A percentile compares a stretch with the other conserved stretches of the same genome.
These are phyloP conservation scores for Corythornis vintsioides DNA, from an alignment of 2,113 vertebrate species.

Conservation along the genomic window DNA sequence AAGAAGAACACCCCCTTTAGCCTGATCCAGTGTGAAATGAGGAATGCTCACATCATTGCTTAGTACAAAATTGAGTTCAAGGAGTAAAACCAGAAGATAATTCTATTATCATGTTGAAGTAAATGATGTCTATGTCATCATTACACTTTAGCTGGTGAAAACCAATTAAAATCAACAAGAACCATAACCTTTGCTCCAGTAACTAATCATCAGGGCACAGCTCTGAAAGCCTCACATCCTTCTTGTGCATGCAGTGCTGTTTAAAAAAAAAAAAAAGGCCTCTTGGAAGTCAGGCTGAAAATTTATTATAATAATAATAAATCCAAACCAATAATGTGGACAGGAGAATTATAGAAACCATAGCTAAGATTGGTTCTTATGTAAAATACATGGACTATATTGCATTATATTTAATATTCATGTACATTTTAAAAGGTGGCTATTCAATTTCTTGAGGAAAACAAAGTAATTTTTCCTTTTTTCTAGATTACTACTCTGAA, in stretches of 20 bases:
- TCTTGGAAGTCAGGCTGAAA: neutral
- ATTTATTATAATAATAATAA: no score
- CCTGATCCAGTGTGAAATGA: conserved; percentile 7
- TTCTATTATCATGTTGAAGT: neutral
- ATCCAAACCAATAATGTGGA: neutral
- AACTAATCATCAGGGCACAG: neutral
- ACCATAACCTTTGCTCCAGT: neutral
- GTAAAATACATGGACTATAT: neutral
- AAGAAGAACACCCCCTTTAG: conserved; percentile 72
- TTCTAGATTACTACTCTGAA: neutral
- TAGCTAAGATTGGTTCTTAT: neutral
- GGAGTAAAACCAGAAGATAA: neutral
- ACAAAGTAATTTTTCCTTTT: neutral
- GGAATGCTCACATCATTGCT: neutral
- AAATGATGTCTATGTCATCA: neutral
- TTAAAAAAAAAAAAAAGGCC: neutral
- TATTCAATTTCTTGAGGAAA: neutral
- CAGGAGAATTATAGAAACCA: neutral
- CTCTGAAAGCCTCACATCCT: neutral
- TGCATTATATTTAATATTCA: neutral
- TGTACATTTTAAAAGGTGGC: neutral
- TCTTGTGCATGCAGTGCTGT: neutral
- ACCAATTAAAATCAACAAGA: neutral
- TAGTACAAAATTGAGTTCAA: neutral
- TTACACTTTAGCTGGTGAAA: neutral